phyloP scores from a whole-genome alignment of 2,797 vertebrate genomes.

The Cichlasoma orientale region DNA sequence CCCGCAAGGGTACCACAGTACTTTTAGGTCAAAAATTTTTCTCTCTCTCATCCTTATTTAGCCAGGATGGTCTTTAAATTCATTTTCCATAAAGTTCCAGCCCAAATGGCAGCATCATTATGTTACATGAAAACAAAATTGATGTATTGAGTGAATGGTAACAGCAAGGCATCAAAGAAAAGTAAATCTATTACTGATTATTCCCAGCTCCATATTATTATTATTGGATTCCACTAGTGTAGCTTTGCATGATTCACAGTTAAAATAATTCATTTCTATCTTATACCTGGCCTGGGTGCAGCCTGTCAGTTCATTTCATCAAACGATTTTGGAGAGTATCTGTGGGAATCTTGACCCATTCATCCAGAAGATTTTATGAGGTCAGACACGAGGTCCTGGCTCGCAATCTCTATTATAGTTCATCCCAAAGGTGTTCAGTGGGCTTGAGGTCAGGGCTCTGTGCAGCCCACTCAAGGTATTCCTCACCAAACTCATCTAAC shows the following conservation, averaged over 20 bases:
- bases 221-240: too few species aligned
- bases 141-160: too few species aligned
- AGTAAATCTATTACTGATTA: background rate
- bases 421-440: background rate
- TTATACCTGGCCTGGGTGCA: background rate
- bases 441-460: background rate
- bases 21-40: too few species aligned
- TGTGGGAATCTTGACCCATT: background rate
- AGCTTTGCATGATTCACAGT: too few species aligned
- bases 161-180: background rate
- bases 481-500: too few species aligned
- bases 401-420: background rate
- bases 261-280: background rate
- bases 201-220: background rate
- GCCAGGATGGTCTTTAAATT: conserved; percentile 25
- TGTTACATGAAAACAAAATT: conserved; percentile 4
- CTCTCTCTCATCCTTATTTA: conserved; percentile 28
- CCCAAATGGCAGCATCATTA: conserved; percentile 36
- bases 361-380: background rate
- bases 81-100: conserved; percentile 18
- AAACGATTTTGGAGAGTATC: background rate
- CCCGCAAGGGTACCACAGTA: conserved; percentile 36
- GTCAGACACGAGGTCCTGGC: background rate
- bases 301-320: background rate
- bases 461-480: background rate